These are phyloP conservation scores for Caenorhabditis elegans DNA, from an alignment of 1,140 invertebrate genomes.

Conservation along the genomic window DNA sequence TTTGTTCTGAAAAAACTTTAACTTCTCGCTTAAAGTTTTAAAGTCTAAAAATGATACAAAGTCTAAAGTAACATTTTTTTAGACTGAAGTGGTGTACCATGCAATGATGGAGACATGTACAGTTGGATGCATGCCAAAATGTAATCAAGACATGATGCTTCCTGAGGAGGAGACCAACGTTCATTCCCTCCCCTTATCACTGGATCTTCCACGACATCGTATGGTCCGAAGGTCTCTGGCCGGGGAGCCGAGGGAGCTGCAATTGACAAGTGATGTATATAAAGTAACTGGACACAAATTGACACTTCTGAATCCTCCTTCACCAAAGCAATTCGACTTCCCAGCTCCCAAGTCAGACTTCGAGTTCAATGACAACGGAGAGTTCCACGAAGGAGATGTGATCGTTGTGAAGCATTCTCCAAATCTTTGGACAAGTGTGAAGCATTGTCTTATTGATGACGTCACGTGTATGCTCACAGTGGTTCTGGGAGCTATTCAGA, in stretches of 20 bases:
- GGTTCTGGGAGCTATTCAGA: conserved; percentile 9
- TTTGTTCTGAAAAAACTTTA: too few relatives aligned
- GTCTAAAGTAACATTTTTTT: too few relatives aligned
- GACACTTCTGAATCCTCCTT: neutral
- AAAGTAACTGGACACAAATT: neutral
- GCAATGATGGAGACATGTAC: neutral
- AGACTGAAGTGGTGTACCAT: conserved; percentile 25
- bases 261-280: neutral
- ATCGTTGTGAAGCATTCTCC: neutral
- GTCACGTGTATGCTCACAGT: conserved; percentile 10
- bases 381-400: conserved; percentile 1
- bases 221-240: neutral
- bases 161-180: neutral
- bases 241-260: neutral
- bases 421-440: neutral
- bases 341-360: neutral
- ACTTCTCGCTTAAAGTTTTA: too few relatives aligned
- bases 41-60: too few relatives aligned
- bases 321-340: neutral
- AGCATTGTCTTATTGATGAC: neutral
- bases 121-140: conserved; percentile 14
- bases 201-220: conserved; percentile 6
- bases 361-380: neutral
- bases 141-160: conserved; percentile 3
- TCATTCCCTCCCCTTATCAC: neutral